These are phyloP conservation scores for Leptinotarsa defecta DNA, from an alignment of 1,140 invertebrate species.

Conservation along the genomic window DNA sequence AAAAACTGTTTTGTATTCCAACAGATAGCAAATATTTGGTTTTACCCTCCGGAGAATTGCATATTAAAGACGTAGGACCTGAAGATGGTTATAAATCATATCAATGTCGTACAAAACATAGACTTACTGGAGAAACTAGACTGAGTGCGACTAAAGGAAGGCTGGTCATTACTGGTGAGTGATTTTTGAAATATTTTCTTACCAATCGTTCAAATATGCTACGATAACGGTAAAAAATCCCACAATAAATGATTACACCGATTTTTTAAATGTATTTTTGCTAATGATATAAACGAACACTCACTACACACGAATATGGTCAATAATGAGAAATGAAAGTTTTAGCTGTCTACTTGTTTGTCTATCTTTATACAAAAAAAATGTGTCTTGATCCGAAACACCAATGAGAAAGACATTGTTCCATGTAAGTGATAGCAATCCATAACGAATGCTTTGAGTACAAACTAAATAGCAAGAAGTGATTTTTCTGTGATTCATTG, in stretches of 20 bases:
- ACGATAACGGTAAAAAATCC: conserved; percentile 12
- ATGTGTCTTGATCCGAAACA: no score
- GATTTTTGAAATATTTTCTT: conserved; percentile 35
- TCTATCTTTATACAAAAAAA: no score
- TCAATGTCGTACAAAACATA: conserved; percentile 91
- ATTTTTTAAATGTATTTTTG: no score
- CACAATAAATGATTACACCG: background rate
- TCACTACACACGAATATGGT: no score
- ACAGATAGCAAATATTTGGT: conserved; percentile 93
- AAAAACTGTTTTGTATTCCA: conserved; percentile 12
- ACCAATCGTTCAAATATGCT: conserved; percentile 19
- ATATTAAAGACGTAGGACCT: conserved; percentile 89
- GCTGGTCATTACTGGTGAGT: conserved; percentile 93
- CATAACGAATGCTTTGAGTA: no score
- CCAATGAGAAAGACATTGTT: no score
- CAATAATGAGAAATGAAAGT: no score
- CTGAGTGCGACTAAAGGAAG: conserved; percentile 91
- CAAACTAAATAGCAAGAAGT: no score
- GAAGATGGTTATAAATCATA: conserved; percentile 93
- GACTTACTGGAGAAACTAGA: conserved; percentile 90
- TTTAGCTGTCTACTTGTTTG: no score
- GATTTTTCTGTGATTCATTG: no score
- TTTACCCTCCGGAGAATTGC: conserved; percentile 88
- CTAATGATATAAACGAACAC: no score
- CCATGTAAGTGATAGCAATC: no score